Base-by-base conservation (phyloP, 2,888 invertebrate genomes). In the Lasioglossum zephyrum region DNA sequence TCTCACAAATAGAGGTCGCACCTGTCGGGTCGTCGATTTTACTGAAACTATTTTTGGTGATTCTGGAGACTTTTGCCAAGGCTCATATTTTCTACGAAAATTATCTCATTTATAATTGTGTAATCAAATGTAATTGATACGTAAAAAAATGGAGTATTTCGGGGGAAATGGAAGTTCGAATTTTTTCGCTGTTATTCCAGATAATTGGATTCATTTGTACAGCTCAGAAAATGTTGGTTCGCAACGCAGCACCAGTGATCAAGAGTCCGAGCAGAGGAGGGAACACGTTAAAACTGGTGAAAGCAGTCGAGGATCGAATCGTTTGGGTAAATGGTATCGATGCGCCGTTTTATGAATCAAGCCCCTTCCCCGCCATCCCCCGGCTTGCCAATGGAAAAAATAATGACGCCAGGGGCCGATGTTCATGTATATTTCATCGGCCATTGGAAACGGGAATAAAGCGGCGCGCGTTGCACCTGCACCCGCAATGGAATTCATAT, bases 401-500 rank as follows among this genome's bases (percentile, higher is more conserved):
- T 66, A 66, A 66, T 66, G 66, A 36, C 31, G 36, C 66, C 18
- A 36, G 66, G 8, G 36, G 3, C 31, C 36, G 66, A 22, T 49
- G 73, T 73, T 73, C 73, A 73, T 73, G 73, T 73, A 73, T 73
- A 73, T 73, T 73, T 73, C 73, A 73, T 73, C 47, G 31, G 31
- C 73, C 31, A 73, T 49, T 73, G 73, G 73, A 36, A 73, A 53
- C 49, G 73, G 73, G 18, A 73, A 49, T 73, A 36, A 73, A 73
- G 31, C 22, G 53, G 49, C 36, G 11, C 73, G 49, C 22, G 44
- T 36, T 66, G 49, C 73, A 49, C 26, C 73, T 73, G 73, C 49
- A 22, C 22, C 49, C 47, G 47, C 73, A 73, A 73, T 73, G 49
- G 73, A 73, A 73, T 49, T 73, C 73, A n/a, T 73, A 73, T 73